phyloP scores from a whole-genome alignment of 2,888 invertebrate species.

The Parnassius orleans region DNA sequence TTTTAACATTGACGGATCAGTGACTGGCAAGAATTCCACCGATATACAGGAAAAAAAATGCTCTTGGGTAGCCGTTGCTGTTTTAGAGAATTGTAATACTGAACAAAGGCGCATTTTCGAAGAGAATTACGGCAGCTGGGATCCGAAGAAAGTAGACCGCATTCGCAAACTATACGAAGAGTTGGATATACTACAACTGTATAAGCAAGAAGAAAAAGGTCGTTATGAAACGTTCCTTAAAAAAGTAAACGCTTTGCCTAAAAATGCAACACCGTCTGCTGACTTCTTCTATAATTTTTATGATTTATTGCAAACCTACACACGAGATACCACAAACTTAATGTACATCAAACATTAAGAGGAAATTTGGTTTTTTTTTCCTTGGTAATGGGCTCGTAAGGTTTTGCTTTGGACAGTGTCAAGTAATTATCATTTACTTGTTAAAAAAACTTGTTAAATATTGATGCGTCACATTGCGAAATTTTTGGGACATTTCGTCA shows the following conservation, averaged over 20 bases:
- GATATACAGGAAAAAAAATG: slow-evolving; percentile 97
- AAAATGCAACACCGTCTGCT: slow-evolving; percentile 8
- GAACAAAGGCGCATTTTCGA: slow-evolving; percentile 76
- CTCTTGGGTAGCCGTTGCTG: slow-evolving; percentile 93
- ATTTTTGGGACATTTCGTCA: too few species aligned
- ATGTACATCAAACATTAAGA: slow-evolving; percentile 16
- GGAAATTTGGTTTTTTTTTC: not conserved
- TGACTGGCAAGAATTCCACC: slow-evolving; percentile 92
- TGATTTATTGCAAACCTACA: not conserved
- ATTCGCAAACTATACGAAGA: slow-evolving; percentile 39
- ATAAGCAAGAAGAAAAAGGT: slow-evolving; percentile 48
- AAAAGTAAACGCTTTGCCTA: slow-evolving; percentile 10
- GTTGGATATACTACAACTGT: slow-evolving; percentile 74
- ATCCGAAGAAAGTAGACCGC: slow-evolving; percentile 80
- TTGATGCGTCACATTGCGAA: too few species aligned
- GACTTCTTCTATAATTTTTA: slow-evolving; percentile 17
- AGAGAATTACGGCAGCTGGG: slow-evolving; percentile 85
- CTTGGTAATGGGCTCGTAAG: too few species aligned
- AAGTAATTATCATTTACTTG: too few species aligned
- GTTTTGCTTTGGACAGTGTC: too few species aligned
- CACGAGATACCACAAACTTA: slow-evolving; percentile 1
- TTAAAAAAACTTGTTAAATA: too few species aligned
- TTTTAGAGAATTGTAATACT: slow-evolving; percentile 85
- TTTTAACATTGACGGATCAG: slow-evolving; percentile 86
- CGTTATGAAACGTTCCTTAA: slow-evolving; percentile 6